Base-by-base conservation (phyloP, 1,140 invertebrate genomes). In the Euura lappo region DNA sequence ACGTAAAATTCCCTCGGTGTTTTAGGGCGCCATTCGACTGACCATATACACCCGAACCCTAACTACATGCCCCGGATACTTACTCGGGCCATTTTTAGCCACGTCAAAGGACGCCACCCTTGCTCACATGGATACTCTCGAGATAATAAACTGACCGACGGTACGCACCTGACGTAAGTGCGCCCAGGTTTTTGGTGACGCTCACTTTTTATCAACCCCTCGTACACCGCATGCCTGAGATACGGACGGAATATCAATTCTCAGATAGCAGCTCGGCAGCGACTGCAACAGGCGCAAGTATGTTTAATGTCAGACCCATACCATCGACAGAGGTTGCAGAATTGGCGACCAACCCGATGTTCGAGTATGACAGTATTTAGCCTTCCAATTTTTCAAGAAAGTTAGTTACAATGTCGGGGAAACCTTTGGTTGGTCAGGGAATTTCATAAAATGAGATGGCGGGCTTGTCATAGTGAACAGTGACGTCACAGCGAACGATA, bases 41-140 rank as follows among this genome's bases (percentile, higher is more conserved):
- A 60, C 51, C 51, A 60, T 60, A 60, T 60, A 60, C 42, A n/a
- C 68, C 73, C 70, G 46, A 68, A 77, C 73, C 75, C 67, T 64
- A 28, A 28, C 28, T 28, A 28, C 28, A 28, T 28, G 1, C 28
- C 28, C 28, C 28, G 28, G 28, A 28, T 28, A 44, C 72, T 72
- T 71, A 64, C 13, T 64, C 60, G 13, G 8, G 44, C 66, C 66
- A n/a, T 68, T 68, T n/a, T 44, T 42, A 68, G 28, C 66, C 66
- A 43, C 66, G 4, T 68, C 66, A 68, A 28, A 68, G 10, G 42
- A 10, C 66, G 10, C 10, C 44, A 13, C 60, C 8, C 13, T 64
- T 64, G 1, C 13, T 64, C 28, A 28, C 28, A 28, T 28, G 0
- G 28, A 28, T 68, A 68, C 44, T 4, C 66, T 68, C 66, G 28